A percentile compares a stretch with the other conserved stretches of the same genome.
These are phyloP conservation scores for Torymus auratus DNA, from an alignment of 2,888 invertebrate genomes.

Conservation along the genomic window DNA sequence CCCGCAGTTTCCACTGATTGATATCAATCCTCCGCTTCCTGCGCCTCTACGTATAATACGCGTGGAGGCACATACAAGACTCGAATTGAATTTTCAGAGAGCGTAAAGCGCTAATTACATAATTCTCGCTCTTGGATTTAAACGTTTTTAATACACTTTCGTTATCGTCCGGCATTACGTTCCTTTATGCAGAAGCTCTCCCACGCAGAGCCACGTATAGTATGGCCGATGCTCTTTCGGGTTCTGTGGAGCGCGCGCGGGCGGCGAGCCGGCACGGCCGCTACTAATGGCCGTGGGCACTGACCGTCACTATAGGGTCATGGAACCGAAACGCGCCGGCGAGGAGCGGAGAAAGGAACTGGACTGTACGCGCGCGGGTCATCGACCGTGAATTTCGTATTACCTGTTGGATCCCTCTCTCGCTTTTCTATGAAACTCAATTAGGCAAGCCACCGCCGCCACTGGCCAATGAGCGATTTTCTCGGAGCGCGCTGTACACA, in stretches of 20 bases:
- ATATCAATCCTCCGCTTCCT: too few species aligned
- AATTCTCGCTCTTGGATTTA: not conserved
- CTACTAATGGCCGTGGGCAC: conserved; percentile 45
- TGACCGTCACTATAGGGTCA: conserved; percentile 50
- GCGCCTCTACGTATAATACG: too few species aligned
- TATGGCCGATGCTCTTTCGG: not conserved
- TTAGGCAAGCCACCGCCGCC: conserved; percentile 23
- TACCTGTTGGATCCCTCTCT: conserved; percentile 45
- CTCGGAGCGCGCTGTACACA: not conserved
- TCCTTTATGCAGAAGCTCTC: not conserved
- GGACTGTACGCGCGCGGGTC: conserved; percentile 23
- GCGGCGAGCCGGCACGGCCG: not conserved
- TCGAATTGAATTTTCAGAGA: too few species aligned
- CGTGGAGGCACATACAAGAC: too few species aligned
- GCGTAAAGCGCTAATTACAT: too few species aligned
- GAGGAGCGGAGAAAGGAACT: conserved; percentile 42
- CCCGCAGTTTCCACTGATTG: too few species aligned
- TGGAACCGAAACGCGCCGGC: conserved; percentile 46
- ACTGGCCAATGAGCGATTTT: too few species aligned
- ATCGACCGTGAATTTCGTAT: conserved; percentile 54
- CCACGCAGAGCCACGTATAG: not conserved
- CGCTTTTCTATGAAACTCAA: conserved; percentile 41
- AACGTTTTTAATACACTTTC: too few species aligned
- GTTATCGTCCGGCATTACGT: too few species aligned
- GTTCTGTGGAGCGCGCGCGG: not conserved